Base-by-base conservation (phyloP, 2,888 invertebrate genomes). In the Listrodromus nycthemerus region DNA sequence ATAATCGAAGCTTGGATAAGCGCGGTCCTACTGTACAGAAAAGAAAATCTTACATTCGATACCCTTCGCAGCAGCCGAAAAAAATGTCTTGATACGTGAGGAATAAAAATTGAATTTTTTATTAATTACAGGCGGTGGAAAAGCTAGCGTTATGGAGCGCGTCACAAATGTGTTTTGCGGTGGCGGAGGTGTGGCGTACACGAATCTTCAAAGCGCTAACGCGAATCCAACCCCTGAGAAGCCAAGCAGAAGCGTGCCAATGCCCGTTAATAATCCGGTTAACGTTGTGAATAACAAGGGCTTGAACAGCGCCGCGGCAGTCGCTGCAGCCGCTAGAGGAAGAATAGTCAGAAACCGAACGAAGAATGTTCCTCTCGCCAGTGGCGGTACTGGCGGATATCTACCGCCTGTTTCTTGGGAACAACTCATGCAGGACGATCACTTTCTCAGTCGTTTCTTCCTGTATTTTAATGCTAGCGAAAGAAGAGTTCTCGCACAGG, bases 151-250 rank as follows among this genome's bases (percentile, higher is more conserved):
- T 86, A 97, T 97, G 95, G 98, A 98, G 93, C 96, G 97, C 88
- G 97, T 98, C 81, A 97, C 97, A 67, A 97, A 97, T 92, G 98
- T 97, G 33, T 95, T 98, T 82, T 97, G 97, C 93, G 97, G 97
- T 16, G 96, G 96, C 78, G 94, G 94, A 89, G 86, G 97, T 93
- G 97, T 82, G 95, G 96, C 87, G 73, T 92, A 92, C 67, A 91
- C 92, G 84, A 92, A 92, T 90, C 85, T 92, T 67, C 92, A 91
- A 84, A 90, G 89, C 80, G 88, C 90, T 50, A 92, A 92, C 81
- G 90, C 90, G 27, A 91, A 90, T 82, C 85, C 89, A 30, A 91
- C 91, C 70, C 92, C 92, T 75, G 92, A 92, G 84, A 92, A 92
- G 87, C 92, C 92, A 27, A 92, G 91, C 85, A 90, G 92, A 78